Conservation (phyloP, 2,113 vertebrate species). For the Balaenoptera acutorostrata region DNA sequence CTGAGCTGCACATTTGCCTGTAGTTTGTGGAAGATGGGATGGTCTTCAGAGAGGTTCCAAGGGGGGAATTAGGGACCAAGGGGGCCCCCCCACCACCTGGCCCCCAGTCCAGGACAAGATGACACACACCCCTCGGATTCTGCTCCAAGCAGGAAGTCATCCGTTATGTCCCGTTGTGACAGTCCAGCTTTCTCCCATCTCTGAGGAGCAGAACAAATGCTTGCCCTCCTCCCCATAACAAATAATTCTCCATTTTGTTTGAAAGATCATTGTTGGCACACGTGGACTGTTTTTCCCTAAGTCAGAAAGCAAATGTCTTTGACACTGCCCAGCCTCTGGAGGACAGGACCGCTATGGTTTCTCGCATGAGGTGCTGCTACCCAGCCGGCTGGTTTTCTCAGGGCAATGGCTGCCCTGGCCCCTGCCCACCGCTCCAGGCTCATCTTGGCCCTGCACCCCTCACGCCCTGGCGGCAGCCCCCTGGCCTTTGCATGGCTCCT, state of each 20-base stretch:
- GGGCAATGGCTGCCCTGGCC: background rate
- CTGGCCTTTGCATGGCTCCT: rapidly evolving
- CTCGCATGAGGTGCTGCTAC: rapidly evolving
- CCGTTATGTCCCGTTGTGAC: background rate
- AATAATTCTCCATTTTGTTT: background rate
- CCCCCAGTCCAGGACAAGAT: background rate
- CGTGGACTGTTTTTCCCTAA: background rate
- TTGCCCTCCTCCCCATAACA: background rate
- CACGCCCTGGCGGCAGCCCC: background rate
- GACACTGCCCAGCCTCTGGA: background rate
- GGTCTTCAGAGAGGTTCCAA: background rate
- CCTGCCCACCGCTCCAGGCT: background rate
- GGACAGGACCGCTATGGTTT: background rate
- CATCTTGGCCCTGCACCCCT: background rate
- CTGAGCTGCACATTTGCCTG: background rate
- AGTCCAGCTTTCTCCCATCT: background rate
- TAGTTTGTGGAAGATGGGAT: background rate
- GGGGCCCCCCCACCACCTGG: background rate
- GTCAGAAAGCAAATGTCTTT: background rate
- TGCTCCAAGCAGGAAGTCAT: constrained; percentile 19
- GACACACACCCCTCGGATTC: background rate
- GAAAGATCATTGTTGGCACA: background rate
- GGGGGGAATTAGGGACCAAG: rapidly evolving
- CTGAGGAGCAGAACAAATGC: background rate
- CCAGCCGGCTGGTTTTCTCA: background rate